Conservation (phyloP, 2,888 invertebrate species). For the Bimastos eiseni region DNA sequence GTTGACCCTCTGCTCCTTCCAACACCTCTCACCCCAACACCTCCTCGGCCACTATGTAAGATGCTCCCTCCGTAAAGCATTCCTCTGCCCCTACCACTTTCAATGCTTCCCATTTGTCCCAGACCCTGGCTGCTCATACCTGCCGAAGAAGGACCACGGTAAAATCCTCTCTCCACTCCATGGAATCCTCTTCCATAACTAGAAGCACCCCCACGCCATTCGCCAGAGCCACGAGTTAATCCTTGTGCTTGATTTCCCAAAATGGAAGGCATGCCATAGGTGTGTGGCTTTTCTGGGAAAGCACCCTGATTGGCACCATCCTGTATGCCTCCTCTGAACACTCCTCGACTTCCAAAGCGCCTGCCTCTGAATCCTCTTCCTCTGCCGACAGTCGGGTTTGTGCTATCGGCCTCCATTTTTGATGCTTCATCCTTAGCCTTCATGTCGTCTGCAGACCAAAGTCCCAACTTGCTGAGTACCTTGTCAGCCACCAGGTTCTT, state of each 20-base stretch:
- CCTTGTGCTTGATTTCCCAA: neutral
- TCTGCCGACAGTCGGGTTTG: neutral
- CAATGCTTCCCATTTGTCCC: neutral
- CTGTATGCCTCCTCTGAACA: neutral
- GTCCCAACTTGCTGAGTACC: conserved; percentile 37
- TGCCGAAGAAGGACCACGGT: neutral
- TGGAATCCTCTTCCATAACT: neutral
- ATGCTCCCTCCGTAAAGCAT: neutral
- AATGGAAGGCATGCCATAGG: neutral
- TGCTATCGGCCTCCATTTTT: conserved; percentile 14
- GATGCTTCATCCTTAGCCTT: neutral
- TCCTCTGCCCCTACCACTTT: conserved; percentile 10
- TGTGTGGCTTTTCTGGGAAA: neutral
- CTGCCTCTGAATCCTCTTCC: neutral
- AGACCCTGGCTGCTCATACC: neutral
- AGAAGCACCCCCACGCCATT: conserved; percentile 3
- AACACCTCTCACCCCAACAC: neutral
- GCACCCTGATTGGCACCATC: neutral
- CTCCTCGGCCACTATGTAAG: neutral
- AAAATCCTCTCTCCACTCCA: neutral
- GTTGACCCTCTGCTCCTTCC: neutral
- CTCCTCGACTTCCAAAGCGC: neutral
- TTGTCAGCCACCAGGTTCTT: conserved; percentile 69
- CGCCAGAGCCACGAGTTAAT: neutral
- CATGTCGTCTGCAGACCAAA: conserved; percentile 35